phyloP scores from a whole-genome alignment of 1,140 invertebrate species.

The Heliconius nattereri region DNA sequence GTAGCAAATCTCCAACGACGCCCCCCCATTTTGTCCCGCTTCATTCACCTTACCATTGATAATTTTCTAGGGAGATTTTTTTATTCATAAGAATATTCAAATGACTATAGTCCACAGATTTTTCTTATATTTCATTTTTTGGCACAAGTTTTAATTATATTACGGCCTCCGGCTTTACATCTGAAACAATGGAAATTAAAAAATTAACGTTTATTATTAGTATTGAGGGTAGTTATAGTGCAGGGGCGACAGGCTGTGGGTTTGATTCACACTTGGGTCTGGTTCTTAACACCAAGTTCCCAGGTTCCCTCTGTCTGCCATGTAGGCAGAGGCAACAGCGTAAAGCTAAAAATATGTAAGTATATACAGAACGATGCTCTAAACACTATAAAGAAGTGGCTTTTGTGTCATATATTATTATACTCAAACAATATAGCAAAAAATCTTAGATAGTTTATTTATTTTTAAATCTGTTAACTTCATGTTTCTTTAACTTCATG shows the following conservation, averaged over 20 bases:
- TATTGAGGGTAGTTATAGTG: too few species aligned
- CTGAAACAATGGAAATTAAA: constrained; percentile 66
- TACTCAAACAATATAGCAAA: neutral
- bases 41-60: constrained; percentile 74
- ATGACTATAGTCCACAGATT: constrained; percentile 45
- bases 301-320: too few species aligned
- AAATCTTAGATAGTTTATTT: neutral
- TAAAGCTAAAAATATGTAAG: too few species aligned
- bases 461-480: neutral
- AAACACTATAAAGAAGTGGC: neutral
- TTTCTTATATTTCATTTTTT: constrained; percentile 46
- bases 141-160: constrained; percentile 41
- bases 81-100: constrained; percentile 42
- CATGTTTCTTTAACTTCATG: neutral
- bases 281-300: too few species aligned
- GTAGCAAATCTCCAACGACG: constrained; percentile 71
- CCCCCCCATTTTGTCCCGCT: constrained; percentile 66
- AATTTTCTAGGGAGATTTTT: constrained; percentile 37
- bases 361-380: neutral
- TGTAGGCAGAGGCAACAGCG: too few species aligned
- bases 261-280: too few species aligned
- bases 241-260: too few species aligned
- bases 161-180: constrained; percentile 60
- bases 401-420: neutral
- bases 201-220: neutral